A percentile compares a stretch with the other conserved stretches of the same genome.
Evolutionary conservation across 2,797 vertebrate species (phyloP).

Genomic region (Chelonia mydas): DNA sequence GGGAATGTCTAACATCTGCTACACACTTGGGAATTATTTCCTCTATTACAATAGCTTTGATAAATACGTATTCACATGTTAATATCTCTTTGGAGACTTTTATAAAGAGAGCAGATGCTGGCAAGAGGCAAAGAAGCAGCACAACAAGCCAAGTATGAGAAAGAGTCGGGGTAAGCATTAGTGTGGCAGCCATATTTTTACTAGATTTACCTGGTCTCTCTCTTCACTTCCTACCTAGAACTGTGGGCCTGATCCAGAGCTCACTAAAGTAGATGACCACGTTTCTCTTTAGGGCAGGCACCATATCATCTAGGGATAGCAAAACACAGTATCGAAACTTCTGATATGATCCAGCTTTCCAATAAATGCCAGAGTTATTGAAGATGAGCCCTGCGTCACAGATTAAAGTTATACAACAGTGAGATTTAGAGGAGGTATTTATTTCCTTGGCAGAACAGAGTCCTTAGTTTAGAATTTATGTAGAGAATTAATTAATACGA

Average conservation of each 20-base stretch:
- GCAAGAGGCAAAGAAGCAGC: background rate
- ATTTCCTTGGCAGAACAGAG: background rate
- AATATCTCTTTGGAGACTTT: background rate
- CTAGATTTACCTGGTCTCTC: background rate
- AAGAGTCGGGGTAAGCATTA: background rate
- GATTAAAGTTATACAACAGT: background rate
- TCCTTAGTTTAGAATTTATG: background rate
- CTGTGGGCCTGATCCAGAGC: background rate
- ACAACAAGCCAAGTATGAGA: background rate
- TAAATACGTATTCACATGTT: background rate
- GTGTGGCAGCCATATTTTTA: background rate
- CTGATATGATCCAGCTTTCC: background rate
- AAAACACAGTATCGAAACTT: background rate
- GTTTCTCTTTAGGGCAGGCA: background rate
- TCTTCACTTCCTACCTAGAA: background rate
- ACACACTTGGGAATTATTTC: background rate
- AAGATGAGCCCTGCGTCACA: background rate
- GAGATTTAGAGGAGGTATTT: constrained; percentile 15
- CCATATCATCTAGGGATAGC: background rate
- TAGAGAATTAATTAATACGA: background rate
- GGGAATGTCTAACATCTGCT: background rate
- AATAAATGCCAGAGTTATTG: background rate
- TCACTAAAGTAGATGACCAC: background rate
- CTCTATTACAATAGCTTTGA: background rate
- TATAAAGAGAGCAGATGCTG: background rate